These are phyloP conservation scores for Caenorhabditis sulstoni DNA, from an alignment of 2,888 invertebrate genomes.

Conservation along the genomic window DNA sequence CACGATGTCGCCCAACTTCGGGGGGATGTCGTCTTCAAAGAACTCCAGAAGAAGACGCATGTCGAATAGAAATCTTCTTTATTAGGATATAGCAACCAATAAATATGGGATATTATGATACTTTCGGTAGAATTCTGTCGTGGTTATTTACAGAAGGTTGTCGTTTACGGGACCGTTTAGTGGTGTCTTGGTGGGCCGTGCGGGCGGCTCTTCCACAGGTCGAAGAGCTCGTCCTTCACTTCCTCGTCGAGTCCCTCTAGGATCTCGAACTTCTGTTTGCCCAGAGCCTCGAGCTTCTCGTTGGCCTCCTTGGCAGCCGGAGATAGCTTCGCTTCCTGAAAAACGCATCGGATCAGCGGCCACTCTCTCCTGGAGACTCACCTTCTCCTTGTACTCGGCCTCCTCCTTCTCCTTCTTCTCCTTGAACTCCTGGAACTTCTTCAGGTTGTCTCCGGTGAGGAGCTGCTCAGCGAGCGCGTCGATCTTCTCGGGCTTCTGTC, in stretches of 20 bases:
- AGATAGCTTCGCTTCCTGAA: constrained; percentile 68
- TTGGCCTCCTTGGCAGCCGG: constrained; percentile 66
- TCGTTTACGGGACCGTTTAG: constrained; percentile 15
- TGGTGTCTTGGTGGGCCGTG: constrained; percentile 58
- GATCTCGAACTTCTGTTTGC: constrained; percentile 67
- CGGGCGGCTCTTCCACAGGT: constrained; percentile 60
- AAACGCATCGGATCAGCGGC: no score
- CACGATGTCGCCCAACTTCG: no score
- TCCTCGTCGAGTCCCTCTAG: constrained; percentile 58
- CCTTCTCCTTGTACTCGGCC: constrained; percentile 65
- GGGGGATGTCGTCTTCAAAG: not conserved
- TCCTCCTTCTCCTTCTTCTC: constrained; percentile 63
- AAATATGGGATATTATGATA: not conserved
- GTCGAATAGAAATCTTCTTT: constrained; percentile 21
- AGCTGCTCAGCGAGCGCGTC: constrained; percentile 69
- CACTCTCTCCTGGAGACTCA: not conserved
- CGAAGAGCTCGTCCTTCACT: constrained; percentile 64
- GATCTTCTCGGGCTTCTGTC: constrained; percentile 65
- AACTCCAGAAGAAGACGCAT: not conserved
- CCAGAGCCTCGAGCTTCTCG: constrained; percentile 69
- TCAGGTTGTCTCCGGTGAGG: constrained; percentile 67
- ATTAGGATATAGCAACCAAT: constrained; percentile 9
- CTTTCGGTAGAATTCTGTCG: constrained; percentile 30
- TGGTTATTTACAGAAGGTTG: constrained; percentile 33
- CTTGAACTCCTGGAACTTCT: constrained; percentile 70